Base-by-base conservation (phyloP, 2,113 vertebrate genomes). In the Cercopithecus mona region DNA sequence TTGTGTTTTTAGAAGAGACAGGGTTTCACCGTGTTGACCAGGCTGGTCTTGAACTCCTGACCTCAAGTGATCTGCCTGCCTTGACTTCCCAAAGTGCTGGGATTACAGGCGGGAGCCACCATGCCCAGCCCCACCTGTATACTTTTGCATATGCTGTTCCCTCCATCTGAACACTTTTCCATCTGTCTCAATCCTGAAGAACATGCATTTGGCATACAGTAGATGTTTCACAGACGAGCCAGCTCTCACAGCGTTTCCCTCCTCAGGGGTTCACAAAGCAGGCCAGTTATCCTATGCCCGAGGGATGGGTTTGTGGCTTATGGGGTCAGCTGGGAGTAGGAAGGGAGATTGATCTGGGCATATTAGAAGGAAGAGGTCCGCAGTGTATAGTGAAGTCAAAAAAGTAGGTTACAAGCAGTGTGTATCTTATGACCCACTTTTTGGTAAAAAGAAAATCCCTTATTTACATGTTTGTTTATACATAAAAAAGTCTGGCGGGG, bases 401-500 rank as follows among this genome's bases (percentile, higher is more conserved):
- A 88, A 97, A 95, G 90, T 95, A 82, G 96, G 90, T 94, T 90
- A 96, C 38, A 59, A 55, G 90, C 70, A 20, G 50, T 25, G 52
- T 72, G 35, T 45, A 66, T 72, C 93, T 75, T n/a, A 30, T 45
- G 85, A 93, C 88, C 93, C 81, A 90, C 25, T 91, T 96, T 96
- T 68, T 73, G 43, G 40, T 13, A 52, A 85, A 68, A 95, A 86
- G 40, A 57, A 88, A 95, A 94, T 23, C n/a, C 52, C n/a, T 6
- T 73, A 93, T 92, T 97, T 93, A 61, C 86, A 59, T 93, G 93
- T 79, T 95, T 95, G 88, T 52, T 90, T 91, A 75, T 82, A 73
- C 30, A 66, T 20, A 80, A 79, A 73, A 93, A 91, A 57, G 48
- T 89, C 88, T 96, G 50, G 92, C 17, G 59, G 11, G n/a, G n/a